These are phyloP conservation scores for Galaxias olidus DNA, from an alignment of 2,797 vertebrate species.

Conservation along the genomic window DNA sequence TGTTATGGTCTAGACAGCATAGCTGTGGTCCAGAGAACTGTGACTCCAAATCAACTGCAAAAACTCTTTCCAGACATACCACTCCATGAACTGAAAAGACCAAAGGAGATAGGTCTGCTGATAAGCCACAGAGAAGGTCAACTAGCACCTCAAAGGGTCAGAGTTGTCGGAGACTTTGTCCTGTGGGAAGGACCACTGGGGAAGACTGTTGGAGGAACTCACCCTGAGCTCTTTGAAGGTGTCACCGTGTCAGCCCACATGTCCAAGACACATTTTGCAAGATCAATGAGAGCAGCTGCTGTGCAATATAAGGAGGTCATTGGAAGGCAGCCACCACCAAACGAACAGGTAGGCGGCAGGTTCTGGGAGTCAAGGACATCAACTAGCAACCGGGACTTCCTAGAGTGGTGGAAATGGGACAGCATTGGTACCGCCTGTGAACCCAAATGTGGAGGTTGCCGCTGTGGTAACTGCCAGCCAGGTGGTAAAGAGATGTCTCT, in stretches of 20 bases:
- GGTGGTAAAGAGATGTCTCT: neutral
- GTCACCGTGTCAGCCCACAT: neutral
- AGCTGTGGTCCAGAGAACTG: constrained; percentile 1
- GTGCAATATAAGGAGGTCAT: constrained; percentile 11
- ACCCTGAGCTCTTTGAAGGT: constrained; percentile 22
- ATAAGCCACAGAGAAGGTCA: constrained; percentile 26
- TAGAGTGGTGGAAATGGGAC: neutral
- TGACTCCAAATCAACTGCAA: constrained; percentile 11
- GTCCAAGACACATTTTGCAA: constrained; percentile 13
- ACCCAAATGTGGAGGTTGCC: neutral
- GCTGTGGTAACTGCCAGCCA: neutral
- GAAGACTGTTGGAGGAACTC: constrained; percentile 16
- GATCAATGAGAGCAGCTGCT: constrained; percentile 15
- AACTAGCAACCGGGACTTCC: neutral
- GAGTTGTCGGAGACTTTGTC: constrained; percentile 19
- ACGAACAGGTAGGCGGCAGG: too few species aligned
- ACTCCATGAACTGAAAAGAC: neutral
- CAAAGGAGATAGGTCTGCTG: constrained; percentile 9
- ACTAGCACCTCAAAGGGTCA: constrained; percentile 8
- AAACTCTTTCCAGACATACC: constrained; percentile 21
- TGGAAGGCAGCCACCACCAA: too few species aligned
- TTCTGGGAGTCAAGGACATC: neutral
- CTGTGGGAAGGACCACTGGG: constrained; percentile 18
- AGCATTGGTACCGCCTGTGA: neutral
- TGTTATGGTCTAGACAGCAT: constrained; percentile 29